A percentile compares a stretch with the other conserved stretches of the same genome.
phyloP scores from a whole-genome alignment of 2,888 invertebrate genomes.

The Heliconius charithonia region DNA sequence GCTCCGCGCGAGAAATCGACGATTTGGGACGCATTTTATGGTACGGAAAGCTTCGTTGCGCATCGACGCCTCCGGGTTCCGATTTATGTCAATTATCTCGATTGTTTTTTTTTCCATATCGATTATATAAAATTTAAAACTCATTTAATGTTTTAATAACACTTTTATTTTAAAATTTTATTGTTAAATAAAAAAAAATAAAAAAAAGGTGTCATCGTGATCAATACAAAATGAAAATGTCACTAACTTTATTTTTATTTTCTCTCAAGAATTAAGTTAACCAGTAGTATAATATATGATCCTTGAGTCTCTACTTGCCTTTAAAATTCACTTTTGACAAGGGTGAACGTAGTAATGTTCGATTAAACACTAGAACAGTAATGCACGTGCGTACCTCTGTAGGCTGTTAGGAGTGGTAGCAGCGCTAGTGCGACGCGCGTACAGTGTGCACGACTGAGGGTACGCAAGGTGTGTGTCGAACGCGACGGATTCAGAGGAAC shows the following conservation, averaged over 20 bases:
- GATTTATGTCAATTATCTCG: conserved; percentile 18
- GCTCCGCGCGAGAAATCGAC: conserved; percentile 72
- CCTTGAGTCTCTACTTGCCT: not conserved
- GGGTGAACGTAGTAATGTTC: not conserved
- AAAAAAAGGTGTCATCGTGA: not conserved
- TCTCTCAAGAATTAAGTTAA: not conserved
- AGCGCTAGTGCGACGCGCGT: conserved; percentile 49
- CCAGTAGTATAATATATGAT: not conserved
- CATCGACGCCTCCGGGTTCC: conserved; percentile 29
- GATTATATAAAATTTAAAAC: not conserved
- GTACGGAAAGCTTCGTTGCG: conserved; percentile 60
- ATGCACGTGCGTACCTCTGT: conserved; percentile 72
- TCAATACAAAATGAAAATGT: not conserved
- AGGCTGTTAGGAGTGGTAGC: conserved; percentile 53
- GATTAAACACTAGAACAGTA: conserved; percentile 36
- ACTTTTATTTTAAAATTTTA: not conserved
- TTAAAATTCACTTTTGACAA: conserved; percentile 21
- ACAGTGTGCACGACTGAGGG: conserved; percentile 43
- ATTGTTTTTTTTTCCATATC: not conserved
- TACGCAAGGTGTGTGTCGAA: conserved; percentile 62
- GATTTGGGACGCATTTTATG: conserved; percentile 72
- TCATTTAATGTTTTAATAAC: not conserved
- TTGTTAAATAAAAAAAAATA: not conserved
- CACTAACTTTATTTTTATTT: not conserved
- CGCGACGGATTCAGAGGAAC: conserved; percentile 77